Evolutionary conservation across 2,113 vertebrate species (phyloP).

Genomic region (Pionites leucogaster): DNA sequence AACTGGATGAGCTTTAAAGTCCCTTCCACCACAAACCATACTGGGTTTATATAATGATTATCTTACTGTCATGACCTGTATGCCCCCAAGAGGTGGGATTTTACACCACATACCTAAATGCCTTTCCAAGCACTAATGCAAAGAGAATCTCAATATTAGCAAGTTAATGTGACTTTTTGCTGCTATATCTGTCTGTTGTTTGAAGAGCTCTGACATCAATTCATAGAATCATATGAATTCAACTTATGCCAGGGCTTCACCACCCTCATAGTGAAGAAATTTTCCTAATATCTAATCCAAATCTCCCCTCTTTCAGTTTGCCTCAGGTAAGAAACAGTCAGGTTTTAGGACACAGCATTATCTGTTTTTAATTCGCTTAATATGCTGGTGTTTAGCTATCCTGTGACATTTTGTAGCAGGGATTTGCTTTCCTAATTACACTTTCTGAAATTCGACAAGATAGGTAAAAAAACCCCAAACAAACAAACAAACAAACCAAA

Average conservation of each 20-base stretch:
- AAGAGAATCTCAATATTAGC: not conserved
- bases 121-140: not conserved
- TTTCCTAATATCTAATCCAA: not conserved
- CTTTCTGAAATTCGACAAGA: not conserved
- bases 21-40: not conserved
- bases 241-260: not conserved
- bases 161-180: not conserved
- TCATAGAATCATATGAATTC: not conserved
- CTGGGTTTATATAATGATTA: not conserved
- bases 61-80: not conserved
- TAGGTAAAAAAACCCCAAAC: not conserved
- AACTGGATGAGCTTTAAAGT: not conserved
- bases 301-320: not conserved
- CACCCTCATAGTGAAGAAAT: not conserved
- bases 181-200: not conserved
- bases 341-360: not conserved
- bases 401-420: not conserved
- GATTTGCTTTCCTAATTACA: not conserved
- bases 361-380: not conserved
- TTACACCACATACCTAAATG: not conserved
- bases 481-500: not conserved
- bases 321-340: rapidly evolving
- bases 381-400: not conserved
- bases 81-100: not conserved
- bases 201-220: not conserved